phyloP scores from a whole-genome alignment of 2,797 vertebrate genomes.

The Carduelis carduelis region DNA sequence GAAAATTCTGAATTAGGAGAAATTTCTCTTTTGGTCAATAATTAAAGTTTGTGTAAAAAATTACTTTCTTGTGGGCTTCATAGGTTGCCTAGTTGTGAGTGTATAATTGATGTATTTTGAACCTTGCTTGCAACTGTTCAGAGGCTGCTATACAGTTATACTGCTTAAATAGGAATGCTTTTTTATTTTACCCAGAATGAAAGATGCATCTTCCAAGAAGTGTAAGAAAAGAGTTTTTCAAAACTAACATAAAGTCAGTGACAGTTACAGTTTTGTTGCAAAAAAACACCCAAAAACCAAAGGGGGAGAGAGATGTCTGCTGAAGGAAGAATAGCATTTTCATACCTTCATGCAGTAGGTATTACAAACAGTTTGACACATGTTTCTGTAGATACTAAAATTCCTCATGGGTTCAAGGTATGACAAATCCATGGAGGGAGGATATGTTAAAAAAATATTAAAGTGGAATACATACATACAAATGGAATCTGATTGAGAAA shows the following conservation, averaged over 20 bases:
- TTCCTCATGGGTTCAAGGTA: not conserved
- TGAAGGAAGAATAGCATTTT: not conserved
- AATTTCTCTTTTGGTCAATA: not conserved
- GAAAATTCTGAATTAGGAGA: not conserved
- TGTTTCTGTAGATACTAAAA: not conserved
- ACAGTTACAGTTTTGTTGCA: not conserved
- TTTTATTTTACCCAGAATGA: not conserved
- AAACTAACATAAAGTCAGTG: not conserved
- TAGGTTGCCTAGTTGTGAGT: not conserved
- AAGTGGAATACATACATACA: not conserved
- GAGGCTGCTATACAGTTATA: not conserved
- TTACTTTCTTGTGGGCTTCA: not conserved
- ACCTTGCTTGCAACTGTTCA: not conserved
- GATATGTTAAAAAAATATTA: not conserved
- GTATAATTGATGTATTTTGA: not conserved
- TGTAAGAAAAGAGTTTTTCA: not conserved
- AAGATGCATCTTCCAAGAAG: not conserved
- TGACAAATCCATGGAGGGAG: not conserved
- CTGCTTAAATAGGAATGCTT: not conserved
- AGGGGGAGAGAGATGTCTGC: not conserved
- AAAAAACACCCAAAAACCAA: rapidly evolving
- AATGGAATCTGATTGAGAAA: not conserved
- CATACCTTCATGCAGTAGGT: not conserved
- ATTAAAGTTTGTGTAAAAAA: not conserved
- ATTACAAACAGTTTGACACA: not conserved